Evolutionary conservation across 2,888 invertebrate species (phyloP).

Genomic region (Deilephila porcellus): DNA sequence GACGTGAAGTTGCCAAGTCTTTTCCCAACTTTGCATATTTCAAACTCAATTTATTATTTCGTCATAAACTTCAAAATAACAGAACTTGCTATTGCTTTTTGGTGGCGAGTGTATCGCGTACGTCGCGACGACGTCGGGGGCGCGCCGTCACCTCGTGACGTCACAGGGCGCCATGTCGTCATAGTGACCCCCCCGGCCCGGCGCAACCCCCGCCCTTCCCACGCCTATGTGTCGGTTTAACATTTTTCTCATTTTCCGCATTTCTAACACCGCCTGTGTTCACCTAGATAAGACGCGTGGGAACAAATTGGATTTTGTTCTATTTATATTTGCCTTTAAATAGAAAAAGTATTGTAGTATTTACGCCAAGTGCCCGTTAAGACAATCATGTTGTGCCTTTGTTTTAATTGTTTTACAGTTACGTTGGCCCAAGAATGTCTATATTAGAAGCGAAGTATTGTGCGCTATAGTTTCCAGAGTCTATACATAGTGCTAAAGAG

Average conservation of each 20-base stretch:
- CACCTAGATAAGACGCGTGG: conserved; percentile 58
- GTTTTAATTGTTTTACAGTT: neutral
- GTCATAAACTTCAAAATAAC: neutral
- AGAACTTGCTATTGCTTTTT: neutral
- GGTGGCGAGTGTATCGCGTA: conserved; percentile 7
- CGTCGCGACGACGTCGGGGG: conserved; percentile 22
- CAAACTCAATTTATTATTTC: neutral
- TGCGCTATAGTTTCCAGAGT: too few species aligned
- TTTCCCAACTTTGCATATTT: too few species aligned
- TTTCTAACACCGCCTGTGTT: conserved; percentile 65
- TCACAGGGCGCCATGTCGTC: conserved; percentile 59
- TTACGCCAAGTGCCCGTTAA: neutral
- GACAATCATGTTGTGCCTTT: neutral
- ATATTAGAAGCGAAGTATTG: conserved; percentile 1
- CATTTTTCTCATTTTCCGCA: conserved; percentile 74
- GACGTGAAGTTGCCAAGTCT: too few species aligned
- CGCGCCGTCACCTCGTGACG: conserved; percentile 47
- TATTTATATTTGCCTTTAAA: conserved; percentile 48
- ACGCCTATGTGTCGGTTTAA: conserved; percentile 36
- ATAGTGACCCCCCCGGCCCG: conserved; percentile 39
- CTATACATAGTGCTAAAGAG: too few species aligned
- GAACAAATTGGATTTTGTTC: conserved; percentile 56
- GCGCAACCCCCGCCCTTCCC: conserved; percentile 47
- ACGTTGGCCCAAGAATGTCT: neutral
- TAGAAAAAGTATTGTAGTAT: conserved; percentile 21